Conservation (phyloP, 2,888 invertebrate genomes). For the Rhabditophanes sp. region DNA sequence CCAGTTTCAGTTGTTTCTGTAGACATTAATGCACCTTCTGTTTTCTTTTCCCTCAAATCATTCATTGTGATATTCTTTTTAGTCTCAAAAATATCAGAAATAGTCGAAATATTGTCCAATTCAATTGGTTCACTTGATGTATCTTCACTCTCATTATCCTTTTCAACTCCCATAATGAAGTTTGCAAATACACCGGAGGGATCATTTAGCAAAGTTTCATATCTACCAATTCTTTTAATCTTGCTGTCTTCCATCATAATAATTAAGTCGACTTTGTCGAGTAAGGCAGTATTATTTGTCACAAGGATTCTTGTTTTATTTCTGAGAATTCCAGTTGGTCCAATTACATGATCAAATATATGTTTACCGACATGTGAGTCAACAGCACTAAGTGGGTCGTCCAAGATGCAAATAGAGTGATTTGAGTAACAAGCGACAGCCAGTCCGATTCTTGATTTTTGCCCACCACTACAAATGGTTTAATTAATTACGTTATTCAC, state of each 20-base stretch:
- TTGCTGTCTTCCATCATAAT: conserved; percentile 46
- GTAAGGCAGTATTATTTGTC: neutral
- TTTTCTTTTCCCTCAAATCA: no score
- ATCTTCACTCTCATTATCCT: no score
- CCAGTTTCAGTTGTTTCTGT: no score
- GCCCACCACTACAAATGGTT: conserved; percentile 58
- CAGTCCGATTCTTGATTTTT: conserved; percentile 60
- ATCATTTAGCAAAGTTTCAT: neutral
- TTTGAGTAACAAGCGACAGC: conserved; percentile 78
- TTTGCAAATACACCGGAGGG: no score
- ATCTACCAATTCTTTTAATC: conserved; percentile 4
- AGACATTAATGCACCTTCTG: no score
- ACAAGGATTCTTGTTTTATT: conserved; percentile 11
- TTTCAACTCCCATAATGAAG: no score
- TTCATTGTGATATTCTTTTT: no score
- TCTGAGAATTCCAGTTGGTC: conserved; percentile 8
- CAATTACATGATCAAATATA: conserved; percentile 49
- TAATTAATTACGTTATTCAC: no score
- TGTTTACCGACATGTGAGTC: conserved; percentile 94
- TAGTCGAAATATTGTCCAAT: no score
- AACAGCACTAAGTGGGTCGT: conserved; percentile 85
- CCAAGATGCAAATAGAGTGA: conserved; percentile 75
- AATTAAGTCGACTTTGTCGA: neutral
- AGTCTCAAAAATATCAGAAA: no score
- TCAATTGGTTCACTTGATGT: no score